phyloP scores from a whole-genome alignment of 2,797 vertebrate species.

The Myiothlypis chrysogaster region DNA sequence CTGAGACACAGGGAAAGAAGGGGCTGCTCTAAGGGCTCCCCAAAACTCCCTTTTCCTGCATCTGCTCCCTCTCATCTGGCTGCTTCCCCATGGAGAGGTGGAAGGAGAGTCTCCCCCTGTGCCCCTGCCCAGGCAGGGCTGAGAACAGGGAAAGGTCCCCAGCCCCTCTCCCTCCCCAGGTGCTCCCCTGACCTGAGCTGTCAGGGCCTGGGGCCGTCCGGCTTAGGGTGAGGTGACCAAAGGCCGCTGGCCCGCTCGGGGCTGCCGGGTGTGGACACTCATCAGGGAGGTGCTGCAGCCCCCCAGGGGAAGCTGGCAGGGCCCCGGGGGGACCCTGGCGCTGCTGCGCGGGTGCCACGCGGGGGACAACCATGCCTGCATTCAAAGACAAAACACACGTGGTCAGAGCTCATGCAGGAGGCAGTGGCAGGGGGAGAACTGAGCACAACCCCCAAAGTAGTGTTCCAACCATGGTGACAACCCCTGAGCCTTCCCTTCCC shows the following conservation, averaged over 20 bases:
- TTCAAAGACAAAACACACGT: slow-evolving; percentile 67
- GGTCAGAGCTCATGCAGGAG: slow-evolving; percentile 9
- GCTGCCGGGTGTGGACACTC: slow-evolving; percentile 49
- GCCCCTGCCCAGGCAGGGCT: neutral
- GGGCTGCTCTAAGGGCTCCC: neutral
- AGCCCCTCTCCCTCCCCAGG: neutral
- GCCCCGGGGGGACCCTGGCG: slow-evolving; percentile 83
- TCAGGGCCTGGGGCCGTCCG: slow-evolving; percentile 69
- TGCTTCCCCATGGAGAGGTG: neutral
- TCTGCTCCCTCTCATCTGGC: neutral
- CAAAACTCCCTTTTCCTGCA: neutral
- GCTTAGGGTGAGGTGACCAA: slow-evolving; percentile 67
- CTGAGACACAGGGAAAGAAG: neutral
- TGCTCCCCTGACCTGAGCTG: slow-evolving; percentile 75
- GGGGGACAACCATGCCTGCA: slow-evolving; percentile 84
- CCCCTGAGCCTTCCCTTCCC: neutral
- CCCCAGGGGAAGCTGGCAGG: slow-evolving; percentile 71
- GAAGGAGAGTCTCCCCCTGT: neutral
- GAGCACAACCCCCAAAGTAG: neutral
- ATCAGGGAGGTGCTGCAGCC: slow-evolving; percentile 39
- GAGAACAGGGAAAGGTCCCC: neutral
- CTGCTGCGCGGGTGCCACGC: slow-evolving; percentile 80
- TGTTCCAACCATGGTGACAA: neutral
- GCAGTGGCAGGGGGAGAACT: neutral
- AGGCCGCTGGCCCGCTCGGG: slow-evolving; percentile 24